Percentiles rank a stretch among this genome's conserved stretches.
Conservation (phyloP, 1,140 invertebrate species). For the Bombus pascuorum region DNA sequence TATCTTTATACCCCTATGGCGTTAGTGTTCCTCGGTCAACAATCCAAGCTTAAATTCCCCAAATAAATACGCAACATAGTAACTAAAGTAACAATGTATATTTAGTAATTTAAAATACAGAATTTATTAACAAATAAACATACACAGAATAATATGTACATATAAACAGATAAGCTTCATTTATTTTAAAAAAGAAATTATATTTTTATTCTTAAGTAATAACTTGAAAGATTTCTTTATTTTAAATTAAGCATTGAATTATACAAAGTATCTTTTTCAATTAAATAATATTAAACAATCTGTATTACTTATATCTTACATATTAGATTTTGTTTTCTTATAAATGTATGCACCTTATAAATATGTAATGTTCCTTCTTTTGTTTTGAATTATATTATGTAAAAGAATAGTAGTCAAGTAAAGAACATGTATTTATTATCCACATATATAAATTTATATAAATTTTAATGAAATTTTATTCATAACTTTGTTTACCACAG, state of each 20-base stretch:
- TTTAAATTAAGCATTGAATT: not conserved
- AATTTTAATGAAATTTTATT: slow-evolving; percentile 3
- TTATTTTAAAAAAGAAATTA: not conserved
- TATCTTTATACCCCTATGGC: no score
- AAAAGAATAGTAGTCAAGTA: not conserved
- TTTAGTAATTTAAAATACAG: not conserved
- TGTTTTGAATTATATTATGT: not conserved
- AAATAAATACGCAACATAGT: not conserved
- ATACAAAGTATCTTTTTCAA: not conserved
- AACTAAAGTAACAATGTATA: not conserved
- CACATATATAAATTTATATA: not conserved
- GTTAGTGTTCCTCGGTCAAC: no score
- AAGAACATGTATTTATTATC: not conserved
- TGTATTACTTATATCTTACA: not conserved
- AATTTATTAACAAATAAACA: not conserved
- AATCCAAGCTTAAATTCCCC: no score
- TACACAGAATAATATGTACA: not conserved
- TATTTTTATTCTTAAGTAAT: not conserved
- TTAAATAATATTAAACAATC: not conserved
- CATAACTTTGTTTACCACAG: slow-evolving; percentile 42
- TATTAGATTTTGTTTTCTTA: not conserved
- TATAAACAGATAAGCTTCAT: not conserved
- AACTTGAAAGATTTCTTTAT: not conserved
- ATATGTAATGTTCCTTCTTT: not conserved
- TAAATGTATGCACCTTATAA: not conserved